phyloP scores from a whole-genome alignment of 1,140 invertebrate genomes.

The Hycleus cichorii region DNA sequence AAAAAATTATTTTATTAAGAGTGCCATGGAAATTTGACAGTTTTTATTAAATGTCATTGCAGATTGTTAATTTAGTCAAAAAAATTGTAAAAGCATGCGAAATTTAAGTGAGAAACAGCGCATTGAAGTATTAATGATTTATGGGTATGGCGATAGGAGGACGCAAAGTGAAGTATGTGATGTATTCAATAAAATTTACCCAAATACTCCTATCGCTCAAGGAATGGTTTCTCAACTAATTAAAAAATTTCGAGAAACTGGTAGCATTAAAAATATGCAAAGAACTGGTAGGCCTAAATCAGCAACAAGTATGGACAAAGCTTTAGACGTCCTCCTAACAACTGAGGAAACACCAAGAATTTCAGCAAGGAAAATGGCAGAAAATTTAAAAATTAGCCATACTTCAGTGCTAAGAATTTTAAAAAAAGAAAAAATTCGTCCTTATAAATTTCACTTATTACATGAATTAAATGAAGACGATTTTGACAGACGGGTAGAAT shows the following conservation, averaged over 20 bases:
- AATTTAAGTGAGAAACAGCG: not conserved
- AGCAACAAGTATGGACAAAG: not conserved
- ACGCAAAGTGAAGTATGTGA: not conserved
- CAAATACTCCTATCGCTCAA: not conserved
- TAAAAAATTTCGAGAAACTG: slow-evolving; percentile 3
- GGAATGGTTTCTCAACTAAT: slow-evolving; percentile 1
- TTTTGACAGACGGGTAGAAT: slow-evolving; percentile 1
- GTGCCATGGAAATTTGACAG: not conserved
- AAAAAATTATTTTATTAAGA: no score
- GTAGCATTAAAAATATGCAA: slow-evolving; percentile 1
- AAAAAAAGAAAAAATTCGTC: not conserved
- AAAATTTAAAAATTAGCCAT: slow-evolving; percentile 3
- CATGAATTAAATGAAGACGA: slow-evolving; percentile 8
- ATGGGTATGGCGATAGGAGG: slow-evolving; percentile 1
- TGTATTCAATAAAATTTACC: not conserved
- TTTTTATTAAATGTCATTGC: slow-evolving; percentile 1
- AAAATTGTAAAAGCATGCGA: not conserved
- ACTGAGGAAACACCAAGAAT: not conserved
- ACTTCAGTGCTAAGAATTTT: slow-evolving; percentile 5
- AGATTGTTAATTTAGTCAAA: not conserved
- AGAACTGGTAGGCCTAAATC: slow-evolving; percentile 1
- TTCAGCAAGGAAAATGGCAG: not conserved
- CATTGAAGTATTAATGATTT: not conserved
- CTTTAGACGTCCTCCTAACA: not conserved
- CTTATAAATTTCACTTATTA: slow-evolving; percentile 1